phyloP scores from a whole-genome alignment of 2,113 vertebrate species.

The Oceanodroma tethys region DNA sequence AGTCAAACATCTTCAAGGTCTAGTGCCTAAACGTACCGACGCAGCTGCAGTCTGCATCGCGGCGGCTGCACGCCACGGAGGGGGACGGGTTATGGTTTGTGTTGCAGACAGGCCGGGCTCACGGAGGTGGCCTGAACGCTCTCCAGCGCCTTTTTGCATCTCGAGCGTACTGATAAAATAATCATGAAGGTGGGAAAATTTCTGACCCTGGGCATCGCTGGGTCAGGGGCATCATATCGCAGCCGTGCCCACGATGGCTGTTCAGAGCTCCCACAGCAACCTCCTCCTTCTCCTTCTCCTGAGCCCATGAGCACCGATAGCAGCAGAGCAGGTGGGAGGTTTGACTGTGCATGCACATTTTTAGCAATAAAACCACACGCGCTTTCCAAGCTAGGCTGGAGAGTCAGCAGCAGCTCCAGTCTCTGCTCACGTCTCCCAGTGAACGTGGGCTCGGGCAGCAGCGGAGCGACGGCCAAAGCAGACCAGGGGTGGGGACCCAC shows the following conservation, averaged over 20 bases:
- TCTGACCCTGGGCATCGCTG: not conserved
- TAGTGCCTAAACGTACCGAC: not conserved
- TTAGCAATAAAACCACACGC: not conserved
- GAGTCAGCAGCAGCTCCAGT: not conserved
- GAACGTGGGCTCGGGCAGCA: not conserved
- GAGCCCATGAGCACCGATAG: rapidly evolving
- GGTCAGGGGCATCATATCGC: rapidly evolving
- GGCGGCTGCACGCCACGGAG: rapidly evolving
- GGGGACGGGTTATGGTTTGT: rapidly evolving
- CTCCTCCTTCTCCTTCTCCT: not conserved
- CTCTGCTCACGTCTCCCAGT: not conserved
- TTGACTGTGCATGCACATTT: not conserved
- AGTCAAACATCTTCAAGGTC: conserved; percentile 28
- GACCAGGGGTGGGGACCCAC: not conserved
- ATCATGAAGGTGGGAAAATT: not conserved
- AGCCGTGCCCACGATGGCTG: rapidly evolving
- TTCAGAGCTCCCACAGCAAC: not conserved
- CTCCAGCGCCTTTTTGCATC: not conserved
- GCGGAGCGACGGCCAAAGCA: rapidly evolving
- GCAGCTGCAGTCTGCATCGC: not conserved
- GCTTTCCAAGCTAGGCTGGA: not conserved
- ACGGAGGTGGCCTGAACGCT: not conserved
- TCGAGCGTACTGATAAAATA: not conserved
- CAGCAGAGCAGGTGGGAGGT: not conserved
- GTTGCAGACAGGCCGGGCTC: not conserved